Conservation (phyloP, 2,797 vertebrate species). For the Paramormyrops hopkinsi region DNA sequence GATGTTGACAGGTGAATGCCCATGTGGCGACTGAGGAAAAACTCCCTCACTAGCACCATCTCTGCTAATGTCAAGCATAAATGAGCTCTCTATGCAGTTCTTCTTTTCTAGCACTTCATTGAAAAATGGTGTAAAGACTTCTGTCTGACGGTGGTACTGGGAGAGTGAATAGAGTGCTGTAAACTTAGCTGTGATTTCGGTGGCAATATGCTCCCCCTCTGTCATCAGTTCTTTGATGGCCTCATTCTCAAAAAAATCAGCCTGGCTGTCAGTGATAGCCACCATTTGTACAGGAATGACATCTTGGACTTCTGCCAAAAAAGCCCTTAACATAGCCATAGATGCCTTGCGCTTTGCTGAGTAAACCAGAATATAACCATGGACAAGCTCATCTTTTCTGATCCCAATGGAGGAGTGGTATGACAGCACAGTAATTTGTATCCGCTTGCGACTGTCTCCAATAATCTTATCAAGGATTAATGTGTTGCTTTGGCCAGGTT, state of each 20-base stretch:
- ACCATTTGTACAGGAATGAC: conserved; percentile 97
- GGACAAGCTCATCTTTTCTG: conserved; percentile 94
- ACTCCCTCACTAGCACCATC: conserved; percentile 82
- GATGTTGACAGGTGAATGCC: conserved; percentile 80
- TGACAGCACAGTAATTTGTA: conserved; percentile 92
- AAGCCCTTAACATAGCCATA: conserved; percentile 97
- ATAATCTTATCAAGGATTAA: conserved; percentile 96
- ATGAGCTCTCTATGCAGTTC: conserved; percentile 85
- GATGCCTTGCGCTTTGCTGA: conserved; percentile 94
- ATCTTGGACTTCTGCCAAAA: conserved; percentile 93
- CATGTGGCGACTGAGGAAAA: conserved; percentile 84
- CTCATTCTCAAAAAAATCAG: conserved; percentile 97
- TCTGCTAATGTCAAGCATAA: conserved; percentile 81
- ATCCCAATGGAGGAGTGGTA: conserved; percentile 96
- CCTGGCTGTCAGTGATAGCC: conserved; percentile 96
- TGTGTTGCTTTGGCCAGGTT: conserved; percentile 91
- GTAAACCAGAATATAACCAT: conserved; percentile 96
- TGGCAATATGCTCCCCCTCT: conserved; percentile 97
- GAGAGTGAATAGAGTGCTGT: conserved; percentile 95
- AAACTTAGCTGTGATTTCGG: conserved; percentile 94
- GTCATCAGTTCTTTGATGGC: conserved; percentile 98
- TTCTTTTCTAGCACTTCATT: conserved; percentile 96
- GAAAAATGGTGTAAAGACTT: conserved; percentile 96
- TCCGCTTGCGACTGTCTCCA: conserved; percentile 83
- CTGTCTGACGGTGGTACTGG: conserved; percentile 93